Conservation (phyloP, 2,113 vertebrate genomes). For the Grallaria varia region DNA sequence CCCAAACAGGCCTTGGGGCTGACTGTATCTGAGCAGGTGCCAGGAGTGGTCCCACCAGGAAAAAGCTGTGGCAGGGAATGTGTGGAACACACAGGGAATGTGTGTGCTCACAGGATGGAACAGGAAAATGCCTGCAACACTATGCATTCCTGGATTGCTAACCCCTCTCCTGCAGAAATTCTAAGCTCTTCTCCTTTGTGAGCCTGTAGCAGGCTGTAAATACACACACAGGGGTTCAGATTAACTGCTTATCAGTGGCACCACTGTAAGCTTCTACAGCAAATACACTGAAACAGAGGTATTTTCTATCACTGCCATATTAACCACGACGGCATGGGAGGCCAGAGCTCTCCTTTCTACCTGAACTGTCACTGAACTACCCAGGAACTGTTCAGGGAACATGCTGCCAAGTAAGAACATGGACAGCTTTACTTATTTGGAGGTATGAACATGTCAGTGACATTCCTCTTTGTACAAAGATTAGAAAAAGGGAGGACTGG, state of each 20-base stretch:
- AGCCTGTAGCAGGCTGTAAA: not conserved
- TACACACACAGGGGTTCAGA: not conserved
- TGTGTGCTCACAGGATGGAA: not conserved
- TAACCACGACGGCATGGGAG: not conserved
- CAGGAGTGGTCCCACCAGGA: not conserved
- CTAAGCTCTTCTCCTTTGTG: not conserved
- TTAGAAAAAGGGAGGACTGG: not conserved
- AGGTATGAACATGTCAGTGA: not conserved
- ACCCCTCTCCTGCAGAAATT: not conserved
- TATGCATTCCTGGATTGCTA: not conserved
- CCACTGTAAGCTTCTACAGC: not conserved
- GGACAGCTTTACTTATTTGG: not conserved
- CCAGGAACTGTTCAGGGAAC: not conserved
- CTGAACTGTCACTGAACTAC: not conserved
- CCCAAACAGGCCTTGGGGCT: not conserved
- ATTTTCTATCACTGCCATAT: not conserved
- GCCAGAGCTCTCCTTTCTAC: not conserved
- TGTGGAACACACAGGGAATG: rapidly evolving
- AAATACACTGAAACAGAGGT: not conserved
- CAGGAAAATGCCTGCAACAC: not conserved
- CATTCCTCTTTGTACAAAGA: not conserved
- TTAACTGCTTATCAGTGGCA: not conserved
- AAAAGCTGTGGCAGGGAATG: not conserved
- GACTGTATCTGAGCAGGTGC: not conserved
- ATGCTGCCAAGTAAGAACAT: not conserved